phyloP scores from a whole-genome alignment of 1,140 invertebrate species.

The Musca vetustissima region DNA sequence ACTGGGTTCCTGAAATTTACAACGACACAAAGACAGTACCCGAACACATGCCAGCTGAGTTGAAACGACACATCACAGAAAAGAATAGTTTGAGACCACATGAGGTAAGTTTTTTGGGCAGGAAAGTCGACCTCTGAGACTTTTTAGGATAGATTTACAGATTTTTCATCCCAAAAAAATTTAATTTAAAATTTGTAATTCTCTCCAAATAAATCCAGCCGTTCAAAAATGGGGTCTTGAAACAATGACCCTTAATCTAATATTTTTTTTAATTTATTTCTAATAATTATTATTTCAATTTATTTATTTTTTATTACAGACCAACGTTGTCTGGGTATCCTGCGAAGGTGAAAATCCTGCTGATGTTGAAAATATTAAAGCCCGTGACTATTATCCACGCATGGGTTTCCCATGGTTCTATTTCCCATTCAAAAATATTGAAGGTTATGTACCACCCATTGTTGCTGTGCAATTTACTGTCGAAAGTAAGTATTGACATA shows the following conservation, averaged over 20 bases:
- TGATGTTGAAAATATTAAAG: conserved; percentile 86
- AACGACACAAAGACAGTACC: conserved; percentile 74
- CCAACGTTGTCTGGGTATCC: conserved; percentile 80
- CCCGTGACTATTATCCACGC: conserved; percentile 76
- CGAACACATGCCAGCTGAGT: conserved; percentile 69
- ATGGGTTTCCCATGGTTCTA: conserved; percentile 76
- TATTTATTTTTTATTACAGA: conserved; percentile 51
- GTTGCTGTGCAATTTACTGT: conserved; percentile 87
- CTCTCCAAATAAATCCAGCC: no score
- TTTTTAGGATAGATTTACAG: no score
- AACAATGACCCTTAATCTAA: no score
- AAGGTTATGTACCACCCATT: conserved; percentile 84
- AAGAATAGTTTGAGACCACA: conserved; percentile 52
- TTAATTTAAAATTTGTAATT: no score
- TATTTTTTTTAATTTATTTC: background rate
- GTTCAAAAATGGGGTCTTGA: no score
- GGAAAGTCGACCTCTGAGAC: no score
- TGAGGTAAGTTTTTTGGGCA: conserved; percentile 36
- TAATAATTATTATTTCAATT: background rate
- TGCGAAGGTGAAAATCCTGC: conserved; percentile 89
- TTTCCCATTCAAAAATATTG: conserved; percentile 79
- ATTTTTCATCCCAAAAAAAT: no score
- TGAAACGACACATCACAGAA: conserved; percentile 69
- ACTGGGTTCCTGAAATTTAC: conserved; percentile 75
- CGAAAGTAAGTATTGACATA: conserved; percentile 65